phyloP scores from a whole-genome alignment of 1,140 invertebrate species.

The Himalopsyche phryganea region DNA sequence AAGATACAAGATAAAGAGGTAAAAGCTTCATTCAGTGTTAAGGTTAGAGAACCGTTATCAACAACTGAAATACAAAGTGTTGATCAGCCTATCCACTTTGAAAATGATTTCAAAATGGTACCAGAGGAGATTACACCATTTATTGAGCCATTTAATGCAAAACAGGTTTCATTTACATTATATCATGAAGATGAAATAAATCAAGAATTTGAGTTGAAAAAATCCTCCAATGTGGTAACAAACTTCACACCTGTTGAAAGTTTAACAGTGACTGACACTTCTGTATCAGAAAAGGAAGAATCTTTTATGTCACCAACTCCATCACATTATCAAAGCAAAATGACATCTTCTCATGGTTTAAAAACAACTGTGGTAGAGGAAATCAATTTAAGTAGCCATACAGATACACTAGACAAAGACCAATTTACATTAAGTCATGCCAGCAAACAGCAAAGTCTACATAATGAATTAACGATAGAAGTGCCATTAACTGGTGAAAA shows the following conservation, averaged over 20 bases:
- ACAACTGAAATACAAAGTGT: constrained; percentile 55
- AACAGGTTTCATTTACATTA: constrained; percentile 53
- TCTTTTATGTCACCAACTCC: constrained; percentile 47
- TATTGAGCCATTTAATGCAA: constrained; percentile 56
- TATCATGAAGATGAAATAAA: constrained; percentile 53
- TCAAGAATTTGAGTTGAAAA: constrained; percentile 36
- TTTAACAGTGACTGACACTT: constrained; percentile 41
- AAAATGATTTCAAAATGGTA: constrained; percentile 51
- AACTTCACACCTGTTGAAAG: constrained; percentile 24
- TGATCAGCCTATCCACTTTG: constrained; percentile 54
- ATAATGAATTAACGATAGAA: constrained; percentile 54
- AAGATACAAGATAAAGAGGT: constrained; percentile 45
- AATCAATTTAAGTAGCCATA: constrained; percentile 51
- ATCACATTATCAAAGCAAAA: constrained; percentile 57
- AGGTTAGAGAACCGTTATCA: constrained; percentile 53
- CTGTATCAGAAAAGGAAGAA: constrained; percentile 57
- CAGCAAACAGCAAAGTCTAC: constrained; percentile 45
- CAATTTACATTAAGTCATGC: constrained; percentile 43
- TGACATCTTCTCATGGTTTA: constrained; percentile 52
- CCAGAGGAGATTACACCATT: constrained; percentile 50
- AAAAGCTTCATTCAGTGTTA: constrained; percentile 51
- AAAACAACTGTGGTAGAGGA: constrained; percentile 59
- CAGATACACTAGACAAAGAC: constrained; percentile 46
- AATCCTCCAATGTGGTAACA: constrained; percentile 15
- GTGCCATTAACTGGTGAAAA: constrained; percentile 53